Base-by-base conservation (phyloP, 2,888 invertebrate genomes). In the Halocaridina rubra region DNA sequence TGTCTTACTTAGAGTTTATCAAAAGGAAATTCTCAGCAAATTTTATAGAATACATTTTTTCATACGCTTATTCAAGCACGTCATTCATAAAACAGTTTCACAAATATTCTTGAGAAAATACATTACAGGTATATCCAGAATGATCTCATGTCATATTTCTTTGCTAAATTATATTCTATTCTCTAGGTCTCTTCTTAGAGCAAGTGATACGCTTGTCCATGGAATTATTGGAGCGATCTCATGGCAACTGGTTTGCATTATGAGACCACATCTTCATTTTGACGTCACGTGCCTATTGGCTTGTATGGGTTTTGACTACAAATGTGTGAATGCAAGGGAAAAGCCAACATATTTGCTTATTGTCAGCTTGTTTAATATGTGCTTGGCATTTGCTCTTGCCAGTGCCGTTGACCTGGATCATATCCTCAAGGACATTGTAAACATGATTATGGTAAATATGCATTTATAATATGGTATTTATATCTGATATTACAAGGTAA, bases 181-280 rank as follows among this genome's bases (percentile, higher is more conserved):
- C 32, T 30, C 19, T 29, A 84, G 82, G 53, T 84, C 82, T 53
- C 61, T 78, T 3, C 53, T 78, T 29, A 78, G 82, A 78, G 82
- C 82, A 33, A 32, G 61, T 33, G 82, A 84, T 57, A 84, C 82
- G 64, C 30, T 39, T 61, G 77, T 84, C 19, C 82, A 84, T 84
- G 82, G 82, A 39, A n/a, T 78, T 10, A 84, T 84, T 39, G 82
- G 77, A 46, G 78, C 46, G 5, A 61, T 72, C 16, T 78, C 78
- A 0, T 84, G 57, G 32, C 75, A 64, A 46, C 32, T 84, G 46
- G 39, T 46, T 13, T 84, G 78, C 64, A 16, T 72, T n/a, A 27
- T 84, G 29, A 71, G 71, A n/a, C 82, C 82, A 24, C 64, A 75
- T 22, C 69, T 81, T 7, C 19, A 39, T n/a, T 64, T 84, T 16